These are phyloP conservation scores for Rhaphigaster nebulosa DNA, from an alignment of 2,888 invertebrate genomes.

Conservation along the genomic window DNA sequence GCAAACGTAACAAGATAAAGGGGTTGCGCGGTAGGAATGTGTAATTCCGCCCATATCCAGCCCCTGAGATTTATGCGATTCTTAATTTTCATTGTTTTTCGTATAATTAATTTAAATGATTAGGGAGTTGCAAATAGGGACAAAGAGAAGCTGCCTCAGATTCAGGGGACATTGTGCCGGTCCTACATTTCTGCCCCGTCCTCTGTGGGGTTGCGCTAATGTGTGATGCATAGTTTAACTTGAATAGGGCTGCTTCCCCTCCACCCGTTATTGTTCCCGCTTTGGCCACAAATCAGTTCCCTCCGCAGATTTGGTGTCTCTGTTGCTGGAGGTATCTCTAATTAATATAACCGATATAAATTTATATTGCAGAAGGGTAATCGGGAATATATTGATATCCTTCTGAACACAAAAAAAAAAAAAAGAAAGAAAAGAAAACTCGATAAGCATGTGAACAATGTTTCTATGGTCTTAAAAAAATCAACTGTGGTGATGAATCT, in stretches of 20 bases:
- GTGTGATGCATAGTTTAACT: conserved; percentile 58
- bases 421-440: background rate
- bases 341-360: conserved; percentile 33
- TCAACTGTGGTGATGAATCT: no score
- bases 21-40: conserved; percentile 9
- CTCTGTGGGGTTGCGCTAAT: conserved; percentile 35
- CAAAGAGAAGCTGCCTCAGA: background rate
- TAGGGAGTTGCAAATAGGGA: conserved; percentile 21
- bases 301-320: conserved; percentile 20
- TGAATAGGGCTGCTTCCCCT: conserved; percentile 48
- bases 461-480: no score
- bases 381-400: background rate
- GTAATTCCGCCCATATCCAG: conserved; percentile 4
- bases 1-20: conserved; percentile 41
- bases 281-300: conserved; percentile 54
- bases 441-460: no score
- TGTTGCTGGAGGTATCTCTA: background rate
- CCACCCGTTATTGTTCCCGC: conserved; percentile 41
- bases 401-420: background rate
- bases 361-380: background rate
- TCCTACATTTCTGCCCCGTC: background rate
- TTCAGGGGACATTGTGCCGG: background rate
- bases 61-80: conserved; percentile 5
- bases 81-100: conserved; percentile 49
- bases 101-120: conserved; percentile 44